Base-by-base conservation (phyloP, 2,797 vertebrate species). In the Aldrovandia affinis region DNA sequence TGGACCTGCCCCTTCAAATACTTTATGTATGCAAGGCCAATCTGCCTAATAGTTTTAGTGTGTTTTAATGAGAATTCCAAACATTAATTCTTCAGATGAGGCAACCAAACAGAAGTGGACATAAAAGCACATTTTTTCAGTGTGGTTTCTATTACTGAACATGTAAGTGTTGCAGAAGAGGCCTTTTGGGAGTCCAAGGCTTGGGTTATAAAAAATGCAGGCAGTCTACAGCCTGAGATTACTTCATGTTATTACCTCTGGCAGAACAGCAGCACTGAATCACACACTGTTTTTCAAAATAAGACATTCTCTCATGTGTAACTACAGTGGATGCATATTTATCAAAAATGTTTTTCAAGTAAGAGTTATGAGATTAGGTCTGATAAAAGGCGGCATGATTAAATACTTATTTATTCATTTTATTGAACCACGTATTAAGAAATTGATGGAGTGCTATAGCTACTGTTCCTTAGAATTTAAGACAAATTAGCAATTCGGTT, bases 361-460 rank as follows among this genome's bases (percentile, higher is more conserved):
- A 80, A 80, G 5, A 54, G 28, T 75, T 52, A 50, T 83, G 65
- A 75, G 77, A 83, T 75, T 57, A 77, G 33, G 33, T 36, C 54
- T n/a, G 39, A 22, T 83, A 81, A 81, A 25, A 70, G 28, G 20
- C 25, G 57, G 20, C 9, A 22, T 9, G 15, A n/a, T 44, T 28
- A 3, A 10, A 42, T 22, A 36, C 6, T 61, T 22, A 8, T n/a
- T 22, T 25, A 20, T 39, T 44, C 14, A 61, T 22, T 44, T 36
- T 22, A 20, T 59, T 39, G n/a, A 22, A 33, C 25, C 39, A 1
- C 33, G 3, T 80, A 30, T 9, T 36, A 57, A 8, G 57, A n/a
- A n/a, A n/a, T n/a, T n/a, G n/a, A n/a, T n/a, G n/a, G n/a, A n/a
- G n/a, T n/a, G n/a, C n/a, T n/a, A n/a, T n/a, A n/a, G n/a, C n/a